phyloP scores from a whole-genome alignment of 2,113 vertebrate genomes.

The Osmerus eperlanus region DNA sequence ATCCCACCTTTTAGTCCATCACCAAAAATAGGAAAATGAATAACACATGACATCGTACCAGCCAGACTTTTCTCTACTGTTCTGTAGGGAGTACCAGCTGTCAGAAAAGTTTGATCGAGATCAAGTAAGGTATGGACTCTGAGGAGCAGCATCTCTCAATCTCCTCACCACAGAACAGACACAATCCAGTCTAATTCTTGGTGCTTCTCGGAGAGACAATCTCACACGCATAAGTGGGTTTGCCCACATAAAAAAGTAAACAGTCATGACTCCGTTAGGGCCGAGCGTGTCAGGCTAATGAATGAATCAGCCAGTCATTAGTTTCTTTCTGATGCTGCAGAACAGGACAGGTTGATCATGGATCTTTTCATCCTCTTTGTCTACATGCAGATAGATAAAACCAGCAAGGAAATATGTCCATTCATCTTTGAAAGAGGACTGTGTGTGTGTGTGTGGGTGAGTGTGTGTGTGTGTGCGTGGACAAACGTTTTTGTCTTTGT shows the following conservation, averaged over 20 bases:
- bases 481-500: not conserved
- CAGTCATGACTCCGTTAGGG: conserved; percentile 46
- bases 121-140: conserved; percentile 21
- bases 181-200: conserved; percentile 15
- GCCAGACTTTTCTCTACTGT: conserved; percentile 31
- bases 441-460: conserved; percentile 10
- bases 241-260: conserved; percentile 57
- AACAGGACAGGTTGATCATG: conserved; percentile 29
- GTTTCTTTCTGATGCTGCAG: conserved; percentile 51
- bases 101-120: conserved; percentile 40
- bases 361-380: conserved; percentile 20
- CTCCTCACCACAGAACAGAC: conserved; percentile 15
- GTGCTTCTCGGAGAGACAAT: conserved; percentile 11
- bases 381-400: conserved; percentile 34
- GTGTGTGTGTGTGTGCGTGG: conserved; percentile 6
- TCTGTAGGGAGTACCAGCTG: conserved; percentile 19
- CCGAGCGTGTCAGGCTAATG: conserved; percentile 63
- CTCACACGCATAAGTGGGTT: conserved; percentile 18
- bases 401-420: conserved; percentile 50
- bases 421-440: conserved; percentile 56
- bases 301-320: conserved; percentile 74
- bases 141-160: conserved; percentile 23
- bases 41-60: conserved; percentile 30
- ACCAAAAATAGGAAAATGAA: conserved; percentile 35
- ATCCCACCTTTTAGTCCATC: not conserved